Evolutionary conservation across 1,140 invertebrate genomes (phyloP).

Genomic region (Anoplophora glabripennis): DNA sequence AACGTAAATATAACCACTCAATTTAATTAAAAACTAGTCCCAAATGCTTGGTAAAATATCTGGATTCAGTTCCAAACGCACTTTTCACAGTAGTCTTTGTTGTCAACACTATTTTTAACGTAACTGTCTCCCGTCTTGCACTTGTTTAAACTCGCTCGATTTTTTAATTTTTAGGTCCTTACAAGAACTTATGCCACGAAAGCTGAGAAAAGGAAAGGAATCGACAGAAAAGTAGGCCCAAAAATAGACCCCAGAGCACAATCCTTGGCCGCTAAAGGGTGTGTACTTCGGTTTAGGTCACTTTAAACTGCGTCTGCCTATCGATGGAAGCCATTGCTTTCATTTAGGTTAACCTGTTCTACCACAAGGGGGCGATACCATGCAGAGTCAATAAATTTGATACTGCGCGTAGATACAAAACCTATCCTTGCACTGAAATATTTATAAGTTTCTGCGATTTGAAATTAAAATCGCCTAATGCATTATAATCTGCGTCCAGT

Average conservation of each 20-base stretch:
- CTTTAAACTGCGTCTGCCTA: conserved; percentile 39
- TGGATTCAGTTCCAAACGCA: conserved; percentile 9
- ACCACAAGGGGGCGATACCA: conserved; percentile 35
- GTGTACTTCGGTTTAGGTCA: conserved; percentile 41
- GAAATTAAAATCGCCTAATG: too few relatives aligned
- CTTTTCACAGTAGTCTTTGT: conserved; percentile 11
- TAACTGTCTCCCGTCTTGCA: conserved; percentile 21
- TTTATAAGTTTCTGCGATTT: too few relatives aligned
- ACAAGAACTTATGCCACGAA: conserved; percentile 36
- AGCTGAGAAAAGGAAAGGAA: conserved; percentile 52
- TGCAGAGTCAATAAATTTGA: conserved; percentile 46
- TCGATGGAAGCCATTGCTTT: conserved; percentile 42
- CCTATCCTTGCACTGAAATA: too few relatives aligned
- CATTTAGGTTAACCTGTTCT: conserved; percentile 22
- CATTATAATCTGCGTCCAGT: too few relatives aligned
- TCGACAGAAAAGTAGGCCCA: conserved; percentile 56
- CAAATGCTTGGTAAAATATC: conserved; percentile 5
- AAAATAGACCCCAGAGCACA: conserved; percentile 56
- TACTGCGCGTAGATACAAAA: conserved; percentile 39
- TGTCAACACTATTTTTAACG: conserved; percentile 9
- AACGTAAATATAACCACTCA: conserved; percentile 41
- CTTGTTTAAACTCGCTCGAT: conserved; percentile 21
- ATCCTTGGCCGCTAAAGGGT: conserved; percentile 61
- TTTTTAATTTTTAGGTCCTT: conserved; percentile 27
- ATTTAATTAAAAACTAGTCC: conserved; percentile 9